Percentiles rank a stretch among this genome's conserved stretches.
phyloP scores from a whole-genome alignment of 2,888 invertebrate genomes.

The Drosophila mulleri region DNA sequence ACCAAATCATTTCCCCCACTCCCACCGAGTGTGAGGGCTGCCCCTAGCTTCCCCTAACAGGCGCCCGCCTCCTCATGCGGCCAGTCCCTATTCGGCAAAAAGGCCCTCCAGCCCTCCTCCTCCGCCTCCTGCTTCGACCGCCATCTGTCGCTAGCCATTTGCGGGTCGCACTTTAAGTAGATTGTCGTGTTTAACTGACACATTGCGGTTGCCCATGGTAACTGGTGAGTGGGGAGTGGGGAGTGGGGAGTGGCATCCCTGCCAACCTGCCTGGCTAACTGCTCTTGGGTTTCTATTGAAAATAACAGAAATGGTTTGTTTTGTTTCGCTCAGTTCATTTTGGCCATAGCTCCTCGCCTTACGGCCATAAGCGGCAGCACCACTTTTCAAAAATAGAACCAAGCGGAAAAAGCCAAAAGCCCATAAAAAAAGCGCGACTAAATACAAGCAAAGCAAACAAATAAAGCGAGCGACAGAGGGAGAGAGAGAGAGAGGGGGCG shows the following conservation, averaged over 20 bases:
- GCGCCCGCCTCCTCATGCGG: neutral
- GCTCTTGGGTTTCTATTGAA: slow-evolving; percentile 66
- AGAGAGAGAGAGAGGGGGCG: neutral
- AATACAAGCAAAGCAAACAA: slow-evolving; percentile 7
- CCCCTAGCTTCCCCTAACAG: neutral
- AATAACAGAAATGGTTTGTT: slow-evolving; percentile 57
- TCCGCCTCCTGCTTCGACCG: neutral
- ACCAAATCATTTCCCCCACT: slow-evolving; percentile 26
- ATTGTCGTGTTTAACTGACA: slow-evolving; percentile 71
- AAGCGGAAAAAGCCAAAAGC: slow-evolving; percentile 75
- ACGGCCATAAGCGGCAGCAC: slow-evolving; percentile 56
- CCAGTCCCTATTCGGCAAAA: neutral
- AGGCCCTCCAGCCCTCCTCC: neutral
- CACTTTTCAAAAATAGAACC: slow-evolving; percentile 72
- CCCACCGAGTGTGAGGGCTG: neutral
- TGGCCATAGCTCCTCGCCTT: slow-evolving; percentile 44
- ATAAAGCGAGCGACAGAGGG: neutral
- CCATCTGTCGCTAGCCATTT: slow-evolving; percentile 33
- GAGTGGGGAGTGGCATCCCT: slow-evolving; percentile 1
- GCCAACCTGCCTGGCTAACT: slow-evolving; percentile 35
- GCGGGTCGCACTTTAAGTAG: slow-evolving; percentile 63
- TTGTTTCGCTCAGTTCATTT: slow-evolving; percentile 33
- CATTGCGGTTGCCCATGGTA: slow-evolving; percentile 47
- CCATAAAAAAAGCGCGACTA: slow-evolving; percentile 71
- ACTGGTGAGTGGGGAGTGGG: neutral